Conservation (phyloP, 2,113 vertebrate genomes). For the Pelecanus crispus region DNA sequence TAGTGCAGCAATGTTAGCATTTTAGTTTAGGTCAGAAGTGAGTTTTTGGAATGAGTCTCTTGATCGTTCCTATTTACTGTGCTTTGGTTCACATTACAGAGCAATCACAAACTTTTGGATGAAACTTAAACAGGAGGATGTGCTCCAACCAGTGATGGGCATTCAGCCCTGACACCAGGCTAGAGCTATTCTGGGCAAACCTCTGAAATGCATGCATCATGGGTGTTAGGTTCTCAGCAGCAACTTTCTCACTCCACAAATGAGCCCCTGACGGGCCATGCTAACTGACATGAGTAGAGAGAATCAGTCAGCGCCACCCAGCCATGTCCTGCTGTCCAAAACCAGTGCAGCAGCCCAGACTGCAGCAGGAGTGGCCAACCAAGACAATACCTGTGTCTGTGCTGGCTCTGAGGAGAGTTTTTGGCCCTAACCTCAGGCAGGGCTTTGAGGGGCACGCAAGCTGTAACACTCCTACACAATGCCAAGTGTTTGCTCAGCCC, state of each 20-base stretch:
- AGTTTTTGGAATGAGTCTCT: neutral
- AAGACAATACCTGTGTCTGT: neutral
- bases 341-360: neutral
- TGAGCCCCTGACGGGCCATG: neutral
- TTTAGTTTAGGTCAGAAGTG: neutral
- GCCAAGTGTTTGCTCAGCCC: neutral
- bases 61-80: neutral
- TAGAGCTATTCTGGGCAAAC: neutral
- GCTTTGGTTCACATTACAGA: neutral
- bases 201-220: neutral
- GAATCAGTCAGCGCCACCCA: neutral
- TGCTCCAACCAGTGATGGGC: neutral
- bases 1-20: neutral
- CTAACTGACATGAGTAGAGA: neutral
- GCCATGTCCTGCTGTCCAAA: neutral
- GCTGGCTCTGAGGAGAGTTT: neutral
- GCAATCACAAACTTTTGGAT: neutral
- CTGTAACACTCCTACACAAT: neutral
- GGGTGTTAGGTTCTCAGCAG: neutral
- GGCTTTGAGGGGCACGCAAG: neutral
- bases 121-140: neutral
- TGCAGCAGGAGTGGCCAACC: neutral
- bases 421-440: neutral
- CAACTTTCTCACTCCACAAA: neutral
- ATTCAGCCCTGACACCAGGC: neutral